Evolutionary conservation across 1,140 invertebrate species (phyloP).

Genomic region (Dendroctonus valens): DNA sequence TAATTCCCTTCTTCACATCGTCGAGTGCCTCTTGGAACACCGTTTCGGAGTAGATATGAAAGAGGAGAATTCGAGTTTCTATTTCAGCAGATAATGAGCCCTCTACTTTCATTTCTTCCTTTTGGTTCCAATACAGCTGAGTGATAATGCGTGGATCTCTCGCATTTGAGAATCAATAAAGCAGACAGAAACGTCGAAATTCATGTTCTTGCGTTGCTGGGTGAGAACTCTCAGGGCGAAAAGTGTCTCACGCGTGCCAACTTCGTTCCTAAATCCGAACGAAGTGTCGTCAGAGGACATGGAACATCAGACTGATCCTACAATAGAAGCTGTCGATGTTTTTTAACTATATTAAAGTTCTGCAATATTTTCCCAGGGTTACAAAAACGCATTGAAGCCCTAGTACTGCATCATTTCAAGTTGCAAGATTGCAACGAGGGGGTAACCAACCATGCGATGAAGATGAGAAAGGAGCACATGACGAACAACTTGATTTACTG

Average conservation of each 20-base stretch:
- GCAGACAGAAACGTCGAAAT: background rate
- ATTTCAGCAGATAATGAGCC: no score
- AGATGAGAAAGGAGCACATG: constrained; percentile 54
- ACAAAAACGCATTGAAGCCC: constrained; percentile 57
- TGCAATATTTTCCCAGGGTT: constrained; percentile 42
- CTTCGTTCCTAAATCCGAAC: background rate
- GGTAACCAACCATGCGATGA: constrained; percentile 54
- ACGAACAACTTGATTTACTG: constrained; percentile 55
- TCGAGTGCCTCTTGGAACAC: no score
- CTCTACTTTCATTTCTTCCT: no score
- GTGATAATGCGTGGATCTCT: no score
- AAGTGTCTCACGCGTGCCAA: background rate
- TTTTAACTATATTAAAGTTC: background rate
- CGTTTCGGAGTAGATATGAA: no score
- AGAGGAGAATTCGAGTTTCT: no score
- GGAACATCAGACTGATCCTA: no score
- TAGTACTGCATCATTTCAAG: constrained; percentile 57
- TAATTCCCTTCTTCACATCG: no score
- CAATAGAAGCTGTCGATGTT: no score
- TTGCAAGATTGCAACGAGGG: constrained; percentile 55
- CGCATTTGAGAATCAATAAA: constrained; percentile 6
- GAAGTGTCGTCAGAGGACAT: background rate
- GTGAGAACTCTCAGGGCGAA: background rate
- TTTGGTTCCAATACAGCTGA: no score
- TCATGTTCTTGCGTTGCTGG: background rate